Base-by-base conservation (phyloP, 2,113 vertebrate genomes). In the Brienomyrus longianalis region DNA sequence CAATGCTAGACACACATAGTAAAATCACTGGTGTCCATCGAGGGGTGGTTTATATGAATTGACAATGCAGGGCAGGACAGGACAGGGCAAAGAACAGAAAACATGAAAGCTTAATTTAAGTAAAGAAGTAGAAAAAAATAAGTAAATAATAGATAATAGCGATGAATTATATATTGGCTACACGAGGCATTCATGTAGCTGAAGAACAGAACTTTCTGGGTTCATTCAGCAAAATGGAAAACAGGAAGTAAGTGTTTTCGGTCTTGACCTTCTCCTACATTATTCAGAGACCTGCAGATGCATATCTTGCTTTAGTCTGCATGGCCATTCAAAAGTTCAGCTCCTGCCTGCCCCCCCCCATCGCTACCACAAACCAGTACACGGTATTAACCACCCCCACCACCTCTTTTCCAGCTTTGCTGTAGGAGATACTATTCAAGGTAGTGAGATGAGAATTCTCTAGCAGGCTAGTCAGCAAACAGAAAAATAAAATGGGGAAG, bases 121-220 rank as follows among this genome's bases (percentile, higher is more conserved):
- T 90, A 92, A 92, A 90, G 91, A 92, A 92, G 89, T 89, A 87
- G 94, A 93, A 93, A 91, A 47, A 93, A 93, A 93, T 92, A 89
- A 91, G 85, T 95, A 93, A 95, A 96, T 95, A 94, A 95, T 95
- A 92, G 91, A 96, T 94, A 90, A 43, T 21, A 35, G 51, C 48
- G n/a, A 93, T 94, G 45, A 94, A 93, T 93, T 91, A 93, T 93
- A 90, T 84, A 93, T 91, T 77, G 43, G 88, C 89, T 90, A 93
- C 92, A 93, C 88, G 90, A 90, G 92, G 93, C 92, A 92, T 92
- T 92, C 92, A 93, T 91, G 92, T 91, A 90, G 88, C 89, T 62
- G 89, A 91, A n/a, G 91, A 89, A 77, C 87, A 88, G 89, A 90
- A 52, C 45, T 90, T 90, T 70, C 88, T 88, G 80, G 87, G 90